Conservation (phyloP, 2,888 invertebrate genomes). For the Neuroscelio doddi region DNA sequence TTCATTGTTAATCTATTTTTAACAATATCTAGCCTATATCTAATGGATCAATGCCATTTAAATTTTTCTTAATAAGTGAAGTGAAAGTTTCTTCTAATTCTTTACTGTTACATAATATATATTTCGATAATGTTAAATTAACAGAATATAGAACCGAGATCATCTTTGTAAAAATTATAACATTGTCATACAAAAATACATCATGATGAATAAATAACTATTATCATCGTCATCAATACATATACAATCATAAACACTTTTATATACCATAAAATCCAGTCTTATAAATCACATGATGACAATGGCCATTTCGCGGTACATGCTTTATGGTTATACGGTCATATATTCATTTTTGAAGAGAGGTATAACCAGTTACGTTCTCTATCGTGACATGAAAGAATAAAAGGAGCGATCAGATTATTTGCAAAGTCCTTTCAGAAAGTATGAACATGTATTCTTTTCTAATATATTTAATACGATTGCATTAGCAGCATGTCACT, state of each 20-base stretch:
- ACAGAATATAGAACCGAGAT: too few species aligned
- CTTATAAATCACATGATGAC: conserved; percentile 39
- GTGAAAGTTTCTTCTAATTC: too few species aligned
- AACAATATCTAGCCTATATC: too few species aligned
- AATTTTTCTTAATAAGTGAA: too few species aligned
- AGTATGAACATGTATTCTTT: conserved; percentile 25
- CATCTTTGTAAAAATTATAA: too few species aligned
- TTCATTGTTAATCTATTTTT: too few species aligned
- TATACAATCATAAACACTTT: conserved; percentile 26
- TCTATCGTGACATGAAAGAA: conserved; percentile 23
- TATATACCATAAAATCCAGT: conserved; percentile 31
- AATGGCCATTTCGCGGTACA: conserved; percentile 42
- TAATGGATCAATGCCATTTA: too few species aligned
- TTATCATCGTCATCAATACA: conserved; percentile 22
- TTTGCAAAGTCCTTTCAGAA: conserved; percentile 32
- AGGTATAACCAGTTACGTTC: conserved; percentile 40
- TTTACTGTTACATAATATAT: too few species aligned
- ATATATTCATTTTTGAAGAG: conserved; percentile 39
- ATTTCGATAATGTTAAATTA: too few species aligned
- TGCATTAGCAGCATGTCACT: too few species aligned
- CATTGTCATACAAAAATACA: too few species aligned
- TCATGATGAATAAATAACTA: not conserved
- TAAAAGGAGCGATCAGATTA: conserved; percentile 32
- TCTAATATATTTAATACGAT: too few species aligned
- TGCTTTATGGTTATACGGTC: conserved; percentile 42